Conservation (phyloP, 2,888 invertebrate genomes). For the Bedellia somnulentella region DNA sequence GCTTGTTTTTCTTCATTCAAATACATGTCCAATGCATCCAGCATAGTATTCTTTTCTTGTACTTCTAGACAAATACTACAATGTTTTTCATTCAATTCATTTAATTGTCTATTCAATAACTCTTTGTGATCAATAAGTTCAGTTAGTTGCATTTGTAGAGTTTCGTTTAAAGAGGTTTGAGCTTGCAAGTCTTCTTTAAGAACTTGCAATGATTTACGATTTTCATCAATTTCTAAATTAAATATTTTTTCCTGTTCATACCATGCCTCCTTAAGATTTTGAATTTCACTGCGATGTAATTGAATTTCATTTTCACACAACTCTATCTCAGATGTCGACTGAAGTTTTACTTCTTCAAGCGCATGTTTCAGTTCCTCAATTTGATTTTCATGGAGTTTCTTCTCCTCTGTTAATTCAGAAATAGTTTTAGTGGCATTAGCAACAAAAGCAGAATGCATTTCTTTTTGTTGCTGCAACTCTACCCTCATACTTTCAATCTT, state of each 20-base stretch:
- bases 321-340: no score
- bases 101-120: no score
- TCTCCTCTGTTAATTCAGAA: neutral
- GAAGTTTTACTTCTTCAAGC: neutral
- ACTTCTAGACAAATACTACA: constrained; percentile 15
- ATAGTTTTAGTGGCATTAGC: neutral
- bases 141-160: constrained; percentile 26
- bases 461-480: constrained; percentile 27
- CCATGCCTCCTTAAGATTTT: neutral
- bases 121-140: no score
- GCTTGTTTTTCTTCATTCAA: constrained; percentile 17
- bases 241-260: constrained; percentile 21
- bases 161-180: no score
- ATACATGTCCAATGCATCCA: constrained; percentile 17
- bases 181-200: no score
- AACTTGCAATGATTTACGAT: no score
- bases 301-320: neutral
- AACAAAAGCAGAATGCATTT: constrained; percentile 6
- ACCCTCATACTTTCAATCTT: constrained; percentile 27
- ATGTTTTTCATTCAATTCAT: no score
- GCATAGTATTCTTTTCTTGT: constrained; percentile 18
- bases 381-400: neutral
- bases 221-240: constrained; percentile 24
- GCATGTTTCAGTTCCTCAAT: neutral
- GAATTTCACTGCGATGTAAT: neutral